phyloP scores from a whole-genome alignment of 2,888 invertebrate species.

The Drosophila koepferae region DNA sequence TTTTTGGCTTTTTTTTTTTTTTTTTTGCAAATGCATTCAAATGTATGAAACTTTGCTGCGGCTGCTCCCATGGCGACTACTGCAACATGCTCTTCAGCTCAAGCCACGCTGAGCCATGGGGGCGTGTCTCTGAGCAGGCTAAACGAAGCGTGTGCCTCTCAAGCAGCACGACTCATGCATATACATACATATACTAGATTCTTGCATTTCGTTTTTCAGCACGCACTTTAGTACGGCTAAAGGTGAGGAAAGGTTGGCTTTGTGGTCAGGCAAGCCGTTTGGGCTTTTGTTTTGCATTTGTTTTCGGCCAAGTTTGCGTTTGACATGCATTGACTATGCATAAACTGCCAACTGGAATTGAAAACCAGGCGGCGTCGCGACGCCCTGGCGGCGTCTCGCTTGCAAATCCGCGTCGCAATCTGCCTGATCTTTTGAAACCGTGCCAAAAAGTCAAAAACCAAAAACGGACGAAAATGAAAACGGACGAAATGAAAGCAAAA shows the following conservation, averaged over 20 bases:
- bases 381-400: slow-evolving; percentile 60
- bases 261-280: slow-evolving; percentile 71
- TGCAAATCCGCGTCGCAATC: slow-evolving; percentile 62
- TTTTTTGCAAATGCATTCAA: slow-evolving; percentile 65
- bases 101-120: slow-evolving; percentile 19
- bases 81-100: slow-evolving; percentile 1
- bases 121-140: slow-evolving; percentile 53
- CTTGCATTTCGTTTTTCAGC: slow-evolving; percentile 29
- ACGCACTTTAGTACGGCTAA: slow-evolving; percentile 58
- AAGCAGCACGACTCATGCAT: slow-evolving; percentile 50
- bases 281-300: slow-evolving; percentile 57
- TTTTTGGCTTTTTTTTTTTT: slow-evolving; percentile 58
- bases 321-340: slow-evolving; percentile 78
- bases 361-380: slow-evolving; percentile 46
- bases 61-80: slow-evolving; percentile 6
- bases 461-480: background rate
- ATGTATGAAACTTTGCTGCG: slow-evolving; percentile 27
- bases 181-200: slow-evolving; percentile 24
- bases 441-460: slow-evolving; percentile 43
- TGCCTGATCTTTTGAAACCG: slow-evolving; percentile 67
- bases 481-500: slow-evolving; percentile 2
- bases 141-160: slow-evolving; percentile 53
- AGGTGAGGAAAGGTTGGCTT: slow-evolving; percentile 31
- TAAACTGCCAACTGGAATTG: slow-evolving; percentile 34
- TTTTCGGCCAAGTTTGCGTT: slow-evolving; percentile 61